These are phyloP conservation scores for Notodromas monacha DNA, from an alignment of 2,888 invertebrate genomes.

Conservation along the genomic window DNA sequence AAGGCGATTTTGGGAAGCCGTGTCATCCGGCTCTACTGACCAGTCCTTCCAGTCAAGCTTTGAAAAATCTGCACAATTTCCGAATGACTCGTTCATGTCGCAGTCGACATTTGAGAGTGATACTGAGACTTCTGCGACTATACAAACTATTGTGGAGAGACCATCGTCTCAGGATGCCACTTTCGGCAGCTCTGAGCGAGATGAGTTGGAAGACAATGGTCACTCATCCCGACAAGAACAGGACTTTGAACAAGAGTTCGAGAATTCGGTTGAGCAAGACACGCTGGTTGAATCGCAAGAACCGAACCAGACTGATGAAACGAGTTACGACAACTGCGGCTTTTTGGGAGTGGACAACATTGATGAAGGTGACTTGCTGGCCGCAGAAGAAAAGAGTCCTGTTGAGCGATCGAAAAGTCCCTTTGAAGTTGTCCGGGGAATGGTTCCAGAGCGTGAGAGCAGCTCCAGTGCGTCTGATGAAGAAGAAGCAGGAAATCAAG, in stretches of 20 bases:
- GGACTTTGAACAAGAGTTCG: slow-evolving; percentile 10
- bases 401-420: slow-evolving; percentile 9
- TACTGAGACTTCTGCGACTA: not conserved
- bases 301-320: not conserved
- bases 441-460: slow-evolving; percentile 9
- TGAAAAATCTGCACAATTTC: slow-evolving; percentile 11
- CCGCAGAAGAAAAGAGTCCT: slow-evolving; percentile 7
- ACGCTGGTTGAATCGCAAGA: not conserved
- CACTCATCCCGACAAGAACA: too few relatives aligned
- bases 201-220: too few relatives aligned
- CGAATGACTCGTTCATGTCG: slow-evolving; percentile 14
- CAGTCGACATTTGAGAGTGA: not conserved
- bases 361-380: slow-evolving; percentile 11
- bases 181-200: too few relatives aligned
- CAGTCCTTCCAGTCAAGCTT: too few relatives aligned
- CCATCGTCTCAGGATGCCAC: too few relatives aligned
- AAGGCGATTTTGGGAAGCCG: not conserved
- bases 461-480: too few relatives aligned
- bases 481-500: slow-evolving; percentile 10
- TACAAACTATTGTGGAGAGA: not conserved
- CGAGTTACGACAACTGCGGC: slow-evolving; percentile 14
- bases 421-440: slow-evolving; percentile 10
- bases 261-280: not conserved
- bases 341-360: slow-evolving; percentile 14
- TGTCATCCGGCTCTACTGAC: not conserved